A percentile compares a stretch with the other conserved stretches of the same genome.
These are phyloP conservation scores for Oxycera nigricornis DNA, from an alignment of 2,888 invertebrate genomes.

Conservation along the genomic window DNA sequence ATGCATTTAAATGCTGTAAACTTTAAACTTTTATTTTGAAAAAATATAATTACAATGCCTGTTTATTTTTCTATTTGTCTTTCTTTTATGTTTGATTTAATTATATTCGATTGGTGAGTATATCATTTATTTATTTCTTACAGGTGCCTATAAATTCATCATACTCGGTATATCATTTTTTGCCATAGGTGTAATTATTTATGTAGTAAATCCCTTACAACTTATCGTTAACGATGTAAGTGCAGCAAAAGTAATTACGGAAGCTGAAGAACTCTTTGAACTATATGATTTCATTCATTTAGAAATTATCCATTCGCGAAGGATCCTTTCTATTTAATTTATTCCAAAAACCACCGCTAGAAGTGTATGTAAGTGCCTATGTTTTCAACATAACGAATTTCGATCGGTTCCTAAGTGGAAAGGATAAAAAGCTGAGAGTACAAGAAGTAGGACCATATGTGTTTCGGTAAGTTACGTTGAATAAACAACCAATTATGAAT, in stretches of 20 bases:
- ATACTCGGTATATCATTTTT: slow-evolving; percentile 55
- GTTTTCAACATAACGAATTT: slow-evolving; percentile 84
- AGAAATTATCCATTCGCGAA: slow-evolving; percentile 62
- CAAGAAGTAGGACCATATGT: slow-evolving; percentile 81
- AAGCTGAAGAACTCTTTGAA: neutral
- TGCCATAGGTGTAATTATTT: slow-evolving; percentile 54
- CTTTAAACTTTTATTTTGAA: too few species aligned
- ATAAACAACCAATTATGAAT: too few species aligned
- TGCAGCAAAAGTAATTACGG: slow-evolving; percentile 4
- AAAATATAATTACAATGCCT: too few species aligned
- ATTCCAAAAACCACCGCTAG: slow-evolving; percentile 72
- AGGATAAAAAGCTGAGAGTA: slow-evolving; percentile 71
- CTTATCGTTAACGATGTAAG: slow-evolving; percentile 57
- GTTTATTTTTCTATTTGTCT: too few species aligned
- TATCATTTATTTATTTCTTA: neutral
- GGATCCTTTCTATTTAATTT: slow-evolving; percentile 68
- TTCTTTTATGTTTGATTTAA: too few species aligned
- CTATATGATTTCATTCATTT: slow-evolving; percentile 30
- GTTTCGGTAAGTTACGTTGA: slow-evolving; percentile 71
- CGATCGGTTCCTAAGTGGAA: slow-evolving; percentile 70
- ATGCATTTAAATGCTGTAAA: too few species aligned
- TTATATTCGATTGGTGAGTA: too few species aligned
- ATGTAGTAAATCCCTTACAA: slow-evolving; percentile 55
- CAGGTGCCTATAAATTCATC: slow-evolving; percentile 56
- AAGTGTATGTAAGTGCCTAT: slow-evolving; percentile 71